These are phyloP conservation scores for Anticlea derivata DNA, from an alignment of 2,888 invertebrate genomes.

Conservation along the genomic window DNA sequence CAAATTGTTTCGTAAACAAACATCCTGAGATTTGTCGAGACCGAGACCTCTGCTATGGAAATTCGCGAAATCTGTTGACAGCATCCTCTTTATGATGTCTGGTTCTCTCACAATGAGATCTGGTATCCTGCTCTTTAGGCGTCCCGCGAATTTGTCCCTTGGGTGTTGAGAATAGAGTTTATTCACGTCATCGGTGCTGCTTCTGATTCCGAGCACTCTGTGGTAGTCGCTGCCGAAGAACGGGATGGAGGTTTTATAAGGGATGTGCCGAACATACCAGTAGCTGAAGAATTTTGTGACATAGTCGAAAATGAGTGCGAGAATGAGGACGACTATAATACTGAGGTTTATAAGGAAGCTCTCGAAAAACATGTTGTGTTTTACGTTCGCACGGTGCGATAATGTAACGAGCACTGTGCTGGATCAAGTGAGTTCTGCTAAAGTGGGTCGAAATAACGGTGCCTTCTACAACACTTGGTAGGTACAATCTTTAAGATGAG, in stretches of 20 bases:
- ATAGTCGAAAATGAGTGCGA: constrained; percentile 71
- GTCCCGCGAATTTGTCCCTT: constrained; percentile 67
- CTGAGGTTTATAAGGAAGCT: constrained; percentile 68
- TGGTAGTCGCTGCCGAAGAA: constrained; percentile 74
- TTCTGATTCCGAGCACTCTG: constrained; percentile 62
- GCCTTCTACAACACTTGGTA: constrained; percentile 38
- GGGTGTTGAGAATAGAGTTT: constrained; percentile 58
- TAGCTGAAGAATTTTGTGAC: constrained; percentile 78
- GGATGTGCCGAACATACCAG: constrained; percentile 75
- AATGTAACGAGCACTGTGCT: constrained; percentile 58
- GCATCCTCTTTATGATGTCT: constrained; percentile 69
- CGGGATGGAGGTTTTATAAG: constrained; percentile 65
- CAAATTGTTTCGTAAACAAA: constrained; percentile 82
- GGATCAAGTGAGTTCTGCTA: constrained; percentile 42
- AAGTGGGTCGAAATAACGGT: constrained; percentile 77
- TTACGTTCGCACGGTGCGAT: constrained; percentile 60
- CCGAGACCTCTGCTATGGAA: constrained; percentile 77
- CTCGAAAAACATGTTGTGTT: constrained; percentile 73
- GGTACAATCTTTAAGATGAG: constrained; percentile 36
- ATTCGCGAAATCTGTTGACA: constrained; percentile 76
- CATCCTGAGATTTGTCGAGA: constrained; percentile 80
- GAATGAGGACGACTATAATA: constrained; percentile 57
- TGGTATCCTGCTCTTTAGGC: constrained; percentile 72
- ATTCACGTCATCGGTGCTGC: constrained; percentile 66
- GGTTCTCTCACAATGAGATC: constrained; percentile 75